A percentile compares a stretch with the other conserved stretches of the same genome.
phyloP scores from a whole-genome alignment of 1,140 invertebrate genomes.

The Drosophila sechellia region DNA sequence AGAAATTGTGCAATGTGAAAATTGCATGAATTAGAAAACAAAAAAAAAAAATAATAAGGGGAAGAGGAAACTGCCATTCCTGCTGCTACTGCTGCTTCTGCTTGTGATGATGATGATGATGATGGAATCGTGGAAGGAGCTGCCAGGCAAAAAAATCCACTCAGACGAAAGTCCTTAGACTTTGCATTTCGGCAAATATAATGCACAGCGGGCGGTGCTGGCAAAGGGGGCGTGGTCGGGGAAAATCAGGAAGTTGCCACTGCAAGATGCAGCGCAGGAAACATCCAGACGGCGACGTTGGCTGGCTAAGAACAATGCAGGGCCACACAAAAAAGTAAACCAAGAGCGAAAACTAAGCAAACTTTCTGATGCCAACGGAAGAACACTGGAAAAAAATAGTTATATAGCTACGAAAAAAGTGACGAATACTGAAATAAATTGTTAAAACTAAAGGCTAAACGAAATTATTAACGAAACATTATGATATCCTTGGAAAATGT shows the following conservation, averaged over 20 bases:
- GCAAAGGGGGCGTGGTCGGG: conserved; percentile 19
- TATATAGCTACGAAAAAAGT: background rate
- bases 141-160: conserved; percentile 73
- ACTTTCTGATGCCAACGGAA: conserved; percentile 33
- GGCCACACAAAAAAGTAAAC: conserved; percentile 40
- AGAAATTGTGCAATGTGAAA: conserved; percentile 56
- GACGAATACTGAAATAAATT: no score
- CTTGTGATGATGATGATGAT: conserved; percentile 17
- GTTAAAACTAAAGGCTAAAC: no score
- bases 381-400: conserved; percentile 1
- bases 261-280: conserved; percentile 57
- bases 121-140: conserved; percentile 28
- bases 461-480: no score
- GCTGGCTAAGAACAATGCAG: conserved; percentile 71
- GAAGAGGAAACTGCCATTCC: conserved; percentile 14
- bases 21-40: conserved; percentile 74
- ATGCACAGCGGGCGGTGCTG: conserved; percentile 52
- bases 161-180: conserved; percentile 84
- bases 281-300: conserved; percentile 32
- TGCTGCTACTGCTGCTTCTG: no score
- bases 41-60: background rate
- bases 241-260: conserved; percentile 78
- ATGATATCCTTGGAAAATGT: no score
- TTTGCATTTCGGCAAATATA: conserved; percentile 80
- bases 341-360: conserved; percentile 47